Evolutionary conservation across 2,888 invertebrate genomes (phyloP).

Genomic region (Galeruca laticollis): DNA sequence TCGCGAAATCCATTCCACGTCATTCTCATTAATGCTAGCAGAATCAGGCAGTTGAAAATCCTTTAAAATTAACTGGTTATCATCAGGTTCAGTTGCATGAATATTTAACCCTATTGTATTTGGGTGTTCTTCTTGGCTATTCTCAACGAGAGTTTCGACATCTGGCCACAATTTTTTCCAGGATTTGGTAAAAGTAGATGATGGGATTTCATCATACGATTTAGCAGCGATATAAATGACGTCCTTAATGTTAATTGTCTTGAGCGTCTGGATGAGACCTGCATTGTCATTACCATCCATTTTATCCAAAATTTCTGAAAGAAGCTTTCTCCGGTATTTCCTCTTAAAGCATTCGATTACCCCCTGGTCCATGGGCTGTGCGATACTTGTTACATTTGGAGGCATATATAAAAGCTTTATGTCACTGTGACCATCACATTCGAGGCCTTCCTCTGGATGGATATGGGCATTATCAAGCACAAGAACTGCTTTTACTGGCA

Average conservation of each 20-base stretch:
- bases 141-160: too few species aligned
- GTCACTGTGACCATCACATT: too few species aligned
- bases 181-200: constrained; percentile 1
- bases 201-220: not conserved
- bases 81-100: not conserved
- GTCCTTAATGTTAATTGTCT: not conserved
- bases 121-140: too few species aligned
- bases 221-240: not conserved
- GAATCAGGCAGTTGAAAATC: not conserved
- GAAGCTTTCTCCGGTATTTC: not conserved
- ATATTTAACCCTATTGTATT: not conserved
- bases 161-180: too few species aligned
- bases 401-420: too few species aligned
- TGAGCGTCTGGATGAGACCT: not conserved
- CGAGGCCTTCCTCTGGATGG: too few species aligned
- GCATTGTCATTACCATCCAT: not conserved
- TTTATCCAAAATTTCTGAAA: constrained; percentile 2
- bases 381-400: too few species aligned
- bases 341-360: constrained; percentile 48
- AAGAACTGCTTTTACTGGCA: too few species aligned
- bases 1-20: not conserved
- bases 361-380: not conserved
- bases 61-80: constrained; percentile 1
- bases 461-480: too few species aligned
- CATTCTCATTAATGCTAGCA: not conserved